Percentiles rank a stretch among this genome's conserved stretches.
Evolutionary conservation across 2,888 invertebrate species (phyloP).

Genomic region (Patella caerulea): DNA sequence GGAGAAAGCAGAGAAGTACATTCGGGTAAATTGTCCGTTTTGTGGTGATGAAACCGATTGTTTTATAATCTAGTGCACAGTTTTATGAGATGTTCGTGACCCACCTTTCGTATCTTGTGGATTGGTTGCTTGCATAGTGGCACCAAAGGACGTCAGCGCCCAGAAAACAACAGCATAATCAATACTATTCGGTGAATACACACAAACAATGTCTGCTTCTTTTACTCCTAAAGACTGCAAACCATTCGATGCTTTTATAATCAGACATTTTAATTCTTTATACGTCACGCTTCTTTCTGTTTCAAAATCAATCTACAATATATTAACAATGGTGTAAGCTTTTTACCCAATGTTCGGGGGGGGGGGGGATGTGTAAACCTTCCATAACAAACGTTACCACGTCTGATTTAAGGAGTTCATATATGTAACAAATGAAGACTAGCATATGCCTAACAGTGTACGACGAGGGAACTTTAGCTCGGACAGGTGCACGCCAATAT

Average conservation of each 20-base stretch:
- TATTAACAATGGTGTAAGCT: background rate
- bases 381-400: too few species aligned
- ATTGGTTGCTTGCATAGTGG: constrained; percentile 36
- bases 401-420: too few species aligned
- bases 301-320: constrained; percentile 12
- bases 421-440: too few species aligned
- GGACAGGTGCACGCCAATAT: too few species aligned
- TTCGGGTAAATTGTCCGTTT: too few species aligned
- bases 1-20: too few species aligned
- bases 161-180: constrained; percentile 37
- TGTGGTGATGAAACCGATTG: too few species aligned
- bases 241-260: constrained; percentile 28
- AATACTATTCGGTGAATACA: constrained; percentile 33
- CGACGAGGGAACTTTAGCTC: too few species aligned
- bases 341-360: too few species aligned
- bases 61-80: too few species aligned
- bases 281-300: constrained; percentile 15
- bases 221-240: constrained; percentile 33
- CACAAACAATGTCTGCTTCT: constrained; percentile 38
- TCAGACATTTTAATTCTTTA: background rate
- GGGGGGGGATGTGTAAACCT: too few species aligned
- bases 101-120: constrained; percentile 39
- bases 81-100: background rate
- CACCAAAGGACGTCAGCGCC: constrained; percentile 32
- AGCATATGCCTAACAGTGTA: too few species aligned